Percentiles rank a stretch among this genome's conserved stretches.
Conservation (phyloP, 2,113 vertebrate genomes). For the Clarias macrocephalus region DNA sequence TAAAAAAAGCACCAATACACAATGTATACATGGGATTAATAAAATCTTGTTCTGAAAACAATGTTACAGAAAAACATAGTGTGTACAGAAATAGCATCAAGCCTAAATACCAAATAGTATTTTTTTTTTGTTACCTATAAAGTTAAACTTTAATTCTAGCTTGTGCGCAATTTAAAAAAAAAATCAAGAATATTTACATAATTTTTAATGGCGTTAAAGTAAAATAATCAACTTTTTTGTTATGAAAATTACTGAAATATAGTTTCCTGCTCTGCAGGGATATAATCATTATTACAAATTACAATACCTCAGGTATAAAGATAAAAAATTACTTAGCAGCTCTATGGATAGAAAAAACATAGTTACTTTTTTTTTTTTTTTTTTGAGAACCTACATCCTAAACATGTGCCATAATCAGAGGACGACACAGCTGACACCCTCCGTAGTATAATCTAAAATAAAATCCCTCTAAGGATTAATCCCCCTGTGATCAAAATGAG, state of each 20-base stretch:
- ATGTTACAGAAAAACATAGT: background rate
- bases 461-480: background rate
- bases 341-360: background rate
- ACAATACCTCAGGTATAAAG: conserved; percentile 20
- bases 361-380: too few relatives aligned
- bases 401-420: conserved; percentile 25
- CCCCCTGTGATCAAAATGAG: background rate
- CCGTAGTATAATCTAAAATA: background rate
- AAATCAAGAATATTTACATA: background rate
- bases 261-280: conserved; percentile 31
- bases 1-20: background rate
- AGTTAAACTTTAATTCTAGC: background rate
- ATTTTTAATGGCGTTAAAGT: background rate
- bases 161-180: background rate
- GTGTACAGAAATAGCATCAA: conserved; percentile 1
- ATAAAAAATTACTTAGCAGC: conserved; percentile 27
- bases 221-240: background rate
- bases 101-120: conserved; percentile 9
- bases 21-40: background rate
- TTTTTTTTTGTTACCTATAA: background rate
- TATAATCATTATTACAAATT: conserved; percentile 6
- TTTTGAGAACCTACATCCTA: background rate
- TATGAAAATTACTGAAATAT: conserved; percentile 11
- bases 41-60: background rate
- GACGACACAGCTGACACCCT: background rate